Base-by-base conservation (phyloP, 1,140 invertebrate genomes). In the Drosophila carrolli region DNA sequence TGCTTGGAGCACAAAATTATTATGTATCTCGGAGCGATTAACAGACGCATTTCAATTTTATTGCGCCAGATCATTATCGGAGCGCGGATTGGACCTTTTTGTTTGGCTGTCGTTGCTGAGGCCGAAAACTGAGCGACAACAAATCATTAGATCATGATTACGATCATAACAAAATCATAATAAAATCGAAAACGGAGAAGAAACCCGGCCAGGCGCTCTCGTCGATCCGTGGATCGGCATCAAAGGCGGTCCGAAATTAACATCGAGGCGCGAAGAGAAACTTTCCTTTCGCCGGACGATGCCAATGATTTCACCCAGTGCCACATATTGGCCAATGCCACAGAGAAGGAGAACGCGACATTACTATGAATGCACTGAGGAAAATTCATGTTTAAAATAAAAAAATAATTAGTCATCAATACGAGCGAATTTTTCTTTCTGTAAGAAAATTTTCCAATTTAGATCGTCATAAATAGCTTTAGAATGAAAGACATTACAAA, bases 41-140 rank as follows among this genome's bases (percentile, higher is more conserved):
- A 89, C 84, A 89, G 70, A 65, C 84, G 84, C 84, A 89, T 83
- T 89, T 89, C 77, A 89, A 84, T 89, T 89, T 89, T 89, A 89
- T 89, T 89, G 77, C 84, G 61, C 84, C 57, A 78, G 84, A 86
- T 86, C 79, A 86, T 88, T 86, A 86, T 86, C 83, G 74, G 51
- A 46, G 67, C 75, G 63, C 62, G 63, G 62, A 72, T 75, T 44
- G 50, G 48, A 57, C 43, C 61, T 67, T 75, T 67, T 55, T 56
- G 54, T 75, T 48, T 44, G 61, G n/a, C 56, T 58, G 46, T 66
- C 54, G 44, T 27, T 44, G 48, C 40, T 53, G 72, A 44, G 70
- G 43, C 51, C 41, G 40, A 65, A 59, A 72, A 50, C 67, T 73
- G 67, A 65, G 51, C 81, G 75, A 85, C 81, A 73, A 78, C 73